A percentile compares a stretch with the other conserved stretches of the same genome.
Conservation (phyloP, 2,797 vertebrate species). For the Ambastaia sidthimunki region DNA sequence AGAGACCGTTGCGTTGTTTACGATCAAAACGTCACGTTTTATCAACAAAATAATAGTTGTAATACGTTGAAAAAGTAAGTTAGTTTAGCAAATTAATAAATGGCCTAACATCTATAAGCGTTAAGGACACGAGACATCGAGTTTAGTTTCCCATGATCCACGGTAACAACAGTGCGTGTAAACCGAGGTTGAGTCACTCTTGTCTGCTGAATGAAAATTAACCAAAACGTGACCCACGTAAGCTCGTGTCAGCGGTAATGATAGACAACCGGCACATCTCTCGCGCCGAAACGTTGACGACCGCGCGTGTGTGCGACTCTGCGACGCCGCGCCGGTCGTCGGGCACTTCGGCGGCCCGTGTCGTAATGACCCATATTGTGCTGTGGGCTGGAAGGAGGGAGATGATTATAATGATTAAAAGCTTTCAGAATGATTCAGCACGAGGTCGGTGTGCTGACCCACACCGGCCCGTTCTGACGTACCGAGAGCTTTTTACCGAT, state of each 20-base stretch:
- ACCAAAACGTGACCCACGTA: neutral
- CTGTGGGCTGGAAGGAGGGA: slow-evolving; percentile 13
- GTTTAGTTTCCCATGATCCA: no score
- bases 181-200: neutral
- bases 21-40: no score
- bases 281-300: neutral
- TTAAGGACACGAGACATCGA: no score
- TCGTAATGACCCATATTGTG: slow-evolving; percentile 21
- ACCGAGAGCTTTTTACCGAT: slow-evolving; percentile 36
- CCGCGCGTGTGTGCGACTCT: neutral
- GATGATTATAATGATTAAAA: slow-evolving; percentile 54
- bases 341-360: neutral
- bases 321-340: neutral
- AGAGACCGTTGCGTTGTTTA: no score
- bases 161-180: neutral
- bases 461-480: neutral
- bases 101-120: no score
- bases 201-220: neutral
- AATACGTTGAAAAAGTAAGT: no score
- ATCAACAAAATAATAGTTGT: no score
- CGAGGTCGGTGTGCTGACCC: slow-evolving; percentile 30
- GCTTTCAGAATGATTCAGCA: slow-evolving; percentile 46
- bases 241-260: neutral
- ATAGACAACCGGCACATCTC: neutral
- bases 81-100: no score